phyloP scores from a whole-genome alignment of 2,888 invertebrate species.

The Cerastis rubricosa region DNA sequence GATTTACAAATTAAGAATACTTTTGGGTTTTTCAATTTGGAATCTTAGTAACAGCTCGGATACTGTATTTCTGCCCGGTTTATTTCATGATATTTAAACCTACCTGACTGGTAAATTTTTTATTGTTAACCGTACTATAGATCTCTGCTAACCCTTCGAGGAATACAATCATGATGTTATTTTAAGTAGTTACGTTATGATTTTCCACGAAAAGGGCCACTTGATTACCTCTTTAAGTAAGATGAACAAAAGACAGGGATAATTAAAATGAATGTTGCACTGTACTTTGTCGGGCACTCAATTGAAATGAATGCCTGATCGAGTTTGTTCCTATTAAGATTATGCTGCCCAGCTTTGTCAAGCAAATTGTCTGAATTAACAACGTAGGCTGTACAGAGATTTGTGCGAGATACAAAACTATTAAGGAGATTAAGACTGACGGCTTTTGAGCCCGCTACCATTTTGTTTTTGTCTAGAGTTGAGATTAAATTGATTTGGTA shows the following conservation, averaged over 20 bases:
- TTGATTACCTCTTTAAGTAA: background rate
- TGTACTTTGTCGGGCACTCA: constrained; percentile 37
- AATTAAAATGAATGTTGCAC: constrained; percentile 48
- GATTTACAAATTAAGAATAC: background rate
- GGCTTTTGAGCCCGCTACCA: background rate
- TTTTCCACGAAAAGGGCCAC: background rate
- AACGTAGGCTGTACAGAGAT: constrained; percentile 23
- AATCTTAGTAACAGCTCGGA: background rate
- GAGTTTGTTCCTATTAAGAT: constrained; percentile 50
- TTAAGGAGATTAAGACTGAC: constrained; percentile 11
- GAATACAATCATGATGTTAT: background rate
- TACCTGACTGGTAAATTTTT: background rate
- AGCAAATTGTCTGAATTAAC: constrained; percentile 35
- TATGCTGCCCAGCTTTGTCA: constrained; percentile 37
- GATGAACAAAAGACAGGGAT: constrained; percentile 4
- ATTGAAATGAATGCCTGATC: constrained; percentile 58
- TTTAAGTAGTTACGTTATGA: background rate
- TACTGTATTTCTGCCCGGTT: background rate
- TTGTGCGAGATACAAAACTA: constrained; percentile 24
- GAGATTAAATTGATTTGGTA: constrained; percentile 3
- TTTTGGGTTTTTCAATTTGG: background rate
- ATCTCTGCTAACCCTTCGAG: background rate
- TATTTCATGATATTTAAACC: background rate
- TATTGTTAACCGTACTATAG: background rate
- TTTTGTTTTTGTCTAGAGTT: background rate